These are phyloP conservation scores for Platichthys stellatus DNA, from an alignment of 2,113 vertebrate genomes.

Conservation along the genomic window DNA sequence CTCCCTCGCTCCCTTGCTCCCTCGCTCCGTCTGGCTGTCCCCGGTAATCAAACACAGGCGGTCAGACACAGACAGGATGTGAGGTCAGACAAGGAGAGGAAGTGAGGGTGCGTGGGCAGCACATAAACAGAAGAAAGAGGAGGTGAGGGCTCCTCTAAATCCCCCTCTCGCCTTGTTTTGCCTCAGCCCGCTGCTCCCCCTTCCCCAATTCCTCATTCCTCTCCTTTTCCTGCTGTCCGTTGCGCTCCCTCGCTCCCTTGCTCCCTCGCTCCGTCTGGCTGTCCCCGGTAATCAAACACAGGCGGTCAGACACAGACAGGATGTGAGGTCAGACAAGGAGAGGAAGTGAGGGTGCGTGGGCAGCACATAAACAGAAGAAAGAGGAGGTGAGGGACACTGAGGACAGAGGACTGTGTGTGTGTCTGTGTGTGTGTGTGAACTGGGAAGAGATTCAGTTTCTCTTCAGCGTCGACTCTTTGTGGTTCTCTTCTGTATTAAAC, in stretches of 20 bases:
- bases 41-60: constrained; percentile 74
- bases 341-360: constrained; percentile 68
- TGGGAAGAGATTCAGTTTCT: constrained; percentile 40
- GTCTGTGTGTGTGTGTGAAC: constrained; percentile 20
- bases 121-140: constrained; percentile 45
- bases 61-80: constrained; percentile 71
- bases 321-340: constrained; percentile 72
- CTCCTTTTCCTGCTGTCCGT: constrained; percentile 40
- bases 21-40: constrained; percentile 60
- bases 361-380: constrained; percentile 44
- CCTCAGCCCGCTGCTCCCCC: background rate
- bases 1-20: constrained; percentile 40
- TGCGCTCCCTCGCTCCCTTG: constrained; percentile 32
- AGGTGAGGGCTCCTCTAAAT: constrained; percentile 47
- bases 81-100: constrained; percentile 73
- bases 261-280: constrained; percentile 57
- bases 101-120: constrained; percentile 60
- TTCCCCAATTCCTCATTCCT: constrained; percentile 32
- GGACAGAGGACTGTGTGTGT: constrained; percentile 23
- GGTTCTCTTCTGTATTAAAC: constrained; percentile 61
- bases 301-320: constrained; percentile 68
- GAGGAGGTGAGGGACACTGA: constrained; percentile 42
- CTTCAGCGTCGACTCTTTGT: constrained; percentile 43
- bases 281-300: constrained; percentile 75
- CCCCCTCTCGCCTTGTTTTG: constrained; percentile 32